Conservation (phyloP, 2,888 invertebrate species). For the Ophion ventricosus region DNA sequence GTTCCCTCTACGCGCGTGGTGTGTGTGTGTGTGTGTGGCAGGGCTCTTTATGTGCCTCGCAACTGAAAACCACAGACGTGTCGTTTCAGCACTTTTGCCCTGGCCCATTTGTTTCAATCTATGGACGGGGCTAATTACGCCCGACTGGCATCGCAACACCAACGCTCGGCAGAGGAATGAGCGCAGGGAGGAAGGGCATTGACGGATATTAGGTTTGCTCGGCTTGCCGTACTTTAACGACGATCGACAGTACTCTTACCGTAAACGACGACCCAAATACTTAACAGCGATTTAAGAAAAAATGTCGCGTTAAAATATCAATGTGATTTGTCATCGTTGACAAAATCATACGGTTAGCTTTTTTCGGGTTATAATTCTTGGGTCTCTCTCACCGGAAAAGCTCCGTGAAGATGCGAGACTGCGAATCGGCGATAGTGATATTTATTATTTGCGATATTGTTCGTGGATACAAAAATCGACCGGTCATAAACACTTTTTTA, state of each 20-base stretch:
- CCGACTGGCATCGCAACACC: constrained; percentile 68
- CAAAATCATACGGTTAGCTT: background rate
- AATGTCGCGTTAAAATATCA: background rate
- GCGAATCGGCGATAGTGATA: background rate
- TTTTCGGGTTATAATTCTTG: background rate
- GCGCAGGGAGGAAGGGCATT: constrained; percentile 27
- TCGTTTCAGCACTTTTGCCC: constrained; percentile 68
- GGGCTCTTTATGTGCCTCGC: constrained; percentile 9
- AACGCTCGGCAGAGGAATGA: constrained; percentile 60
- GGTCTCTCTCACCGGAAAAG: background rate
- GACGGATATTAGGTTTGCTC: constrained; percentile 7
- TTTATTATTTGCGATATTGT: background rate
- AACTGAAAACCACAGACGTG: constrained; percentile 22
- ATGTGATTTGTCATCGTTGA: background rate
- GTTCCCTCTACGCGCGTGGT: constrained; percentile 78
- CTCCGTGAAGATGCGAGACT: background rate
- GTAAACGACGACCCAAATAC: background rate
- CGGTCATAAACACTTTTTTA: background rate
- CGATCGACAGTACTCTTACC: background rate
- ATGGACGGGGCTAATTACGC: constrained; percentile 80
- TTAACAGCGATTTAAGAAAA: background rate
- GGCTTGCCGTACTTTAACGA: background rate
- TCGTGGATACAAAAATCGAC: background rate
- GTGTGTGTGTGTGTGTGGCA: background rate
- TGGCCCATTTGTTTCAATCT: constrained; percentile 85